Percentiles rank a stretch among this genome's conserved stretches.
Evolutionary conservation across 1,140 invertebrate species (phyloP).

Genomic region (Eciton burchellii): DNA sequence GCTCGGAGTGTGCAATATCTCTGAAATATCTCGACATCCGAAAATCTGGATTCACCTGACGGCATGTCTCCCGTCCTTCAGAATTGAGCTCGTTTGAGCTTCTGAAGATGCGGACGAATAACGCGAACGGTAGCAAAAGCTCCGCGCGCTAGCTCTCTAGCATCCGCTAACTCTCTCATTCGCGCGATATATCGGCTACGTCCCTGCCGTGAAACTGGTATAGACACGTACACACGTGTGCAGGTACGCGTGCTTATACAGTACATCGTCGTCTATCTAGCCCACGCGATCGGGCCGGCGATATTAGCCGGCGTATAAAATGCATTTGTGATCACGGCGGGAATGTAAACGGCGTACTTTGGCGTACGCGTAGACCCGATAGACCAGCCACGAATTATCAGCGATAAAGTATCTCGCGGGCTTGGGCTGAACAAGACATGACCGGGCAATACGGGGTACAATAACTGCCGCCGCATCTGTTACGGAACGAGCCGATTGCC

Average conservation of each 20-base stretch:
- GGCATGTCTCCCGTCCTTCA: too few relatives aligned
- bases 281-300: constrained; percentile 70
- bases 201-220: constrained; percentile 32
- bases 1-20: too few relatives aligned
- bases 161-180: not conserved
- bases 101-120: too few relatives aligned
- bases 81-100: too few relatives aligned
- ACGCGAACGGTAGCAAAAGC: too few relatives aligned
- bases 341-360: constrained; percentile 71
- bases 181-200: not conserved
- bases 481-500: constrained; percentile 66
- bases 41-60: too few relatives aligned
- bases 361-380: constrained; percentile 44
- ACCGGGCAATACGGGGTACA: constrained; percentile 62
- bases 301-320: constrained; percentile 74
- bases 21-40: too few relatives aligned
- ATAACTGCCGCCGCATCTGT: constrained; percentile 68
- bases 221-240: not conserved
- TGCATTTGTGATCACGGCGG: constrained; percentile 72
- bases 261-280: constrained; percentile 67
- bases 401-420: constrained; percentile 71
- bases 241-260: not conserved
- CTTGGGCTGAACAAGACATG: constrained; percentile 68
- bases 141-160: too few relatives aligned
- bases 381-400: constrained; percentile 68